Evolutionary conservation across 1,140 invertebrate genomes (phyloP).

Genomic region (Drosophila bocki): DNA sequence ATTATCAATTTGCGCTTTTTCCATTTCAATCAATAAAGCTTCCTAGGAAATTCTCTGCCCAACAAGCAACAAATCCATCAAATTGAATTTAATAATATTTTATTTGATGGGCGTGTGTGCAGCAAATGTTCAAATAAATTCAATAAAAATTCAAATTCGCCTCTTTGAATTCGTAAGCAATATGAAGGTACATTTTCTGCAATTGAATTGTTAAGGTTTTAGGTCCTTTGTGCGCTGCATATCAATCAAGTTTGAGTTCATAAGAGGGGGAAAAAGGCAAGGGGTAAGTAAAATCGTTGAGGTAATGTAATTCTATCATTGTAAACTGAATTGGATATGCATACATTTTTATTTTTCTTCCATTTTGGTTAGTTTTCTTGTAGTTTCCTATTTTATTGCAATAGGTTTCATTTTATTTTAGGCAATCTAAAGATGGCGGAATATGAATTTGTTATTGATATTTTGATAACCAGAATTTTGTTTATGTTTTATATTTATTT

Average conservation of each 20-base stretch:
- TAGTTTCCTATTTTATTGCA: slow-evolving; percentile 1
- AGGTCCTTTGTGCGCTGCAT: slow-evolving; percentile 47
- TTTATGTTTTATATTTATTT: neutral
- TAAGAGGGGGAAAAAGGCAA: neutral
- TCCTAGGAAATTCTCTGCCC: slow-evolving; percentile 10
- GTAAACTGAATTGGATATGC: slow-evolving; percentile 30
- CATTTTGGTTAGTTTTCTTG: slow-evolving; percentile 1
- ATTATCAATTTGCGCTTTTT: slow-evolving; percentile 23
- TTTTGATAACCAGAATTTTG: neutral
- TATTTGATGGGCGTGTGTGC: slow-evolving; percentile 27
- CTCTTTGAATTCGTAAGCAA: slow-evolving; percentile 33
- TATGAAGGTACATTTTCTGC: slow-evolving; percentile 46
- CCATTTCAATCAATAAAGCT: slow-evolving; percentile 20
- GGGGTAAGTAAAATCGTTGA: slow-evolving; percentile 2
- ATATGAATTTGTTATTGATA: slow-evolving; percentile 2
- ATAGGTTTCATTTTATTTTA: neutral
- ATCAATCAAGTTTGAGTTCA: slow-evolving; percentile 37
- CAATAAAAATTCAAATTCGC: slow-evolving; percentile 58
- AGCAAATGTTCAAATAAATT: slow-evolving; percentile 43
- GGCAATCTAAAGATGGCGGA: neutral
- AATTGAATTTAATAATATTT: slow-evolving; percentile 60
- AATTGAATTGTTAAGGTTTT: slow-evolving; percentile 46
- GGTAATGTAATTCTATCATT: slow-evolving; percentile 28
- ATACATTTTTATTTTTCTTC: slow-evolving; percentile 1
- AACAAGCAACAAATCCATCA: slow-evolving; percentile 47